Evolutionary conservation across 2,888 invertebrate genomes (phyloP), one percentile per base, ranked within the genome.

Genomic region (Perizoma flavofasciatum): DNA sequence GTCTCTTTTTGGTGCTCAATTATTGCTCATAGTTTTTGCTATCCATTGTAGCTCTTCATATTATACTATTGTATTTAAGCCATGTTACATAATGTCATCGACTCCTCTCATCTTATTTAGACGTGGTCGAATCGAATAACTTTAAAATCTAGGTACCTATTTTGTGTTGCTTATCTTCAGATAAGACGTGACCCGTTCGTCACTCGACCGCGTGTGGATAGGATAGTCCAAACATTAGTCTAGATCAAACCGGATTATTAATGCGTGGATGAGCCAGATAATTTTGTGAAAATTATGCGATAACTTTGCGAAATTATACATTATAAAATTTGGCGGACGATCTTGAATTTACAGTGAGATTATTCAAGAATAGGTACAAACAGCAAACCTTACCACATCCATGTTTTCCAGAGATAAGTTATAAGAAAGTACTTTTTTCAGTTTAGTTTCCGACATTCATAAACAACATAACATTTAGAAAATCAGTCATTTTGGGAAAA

Each of bases 81-180:
- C 35, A 39, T 8, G 43, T 60, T 61, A 68, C 49, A 59, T 64
- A 67, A 69, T 63, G 63, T 65, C 63, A 70, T 68, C 58, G 68
- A 70, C 67, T 54, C 47, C 67, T 54, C 47, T n/a, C n/a, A 43
- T 39, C 44, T 59, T 65, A 46, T 61, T 59, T 65, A 34, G 43
- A 34, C 49, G 52, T 64, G 33, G 11, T 40, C 7, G 33, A 8
- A 0, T n/a, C 22, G 22, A 22, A 22, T 22, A 22, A 37, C 37
- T 37, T 45, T 22, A 22, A 22, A 22, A 22, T 3, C 45, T 45
- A n/a, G n/a, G n/a, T n/a, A 40, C 34, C 33, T 50, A 46, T 39
- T 49, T 45, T 49, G 32, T 32, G 44, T 63, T 65, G 57, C 62
- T 43, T 65, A 67, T 68, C 57, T 49, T 54, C 43, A 61, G 59